Conservation (phyloP, 2,113 vertebrate species). For the Asarcornis scutulata region DNA sequence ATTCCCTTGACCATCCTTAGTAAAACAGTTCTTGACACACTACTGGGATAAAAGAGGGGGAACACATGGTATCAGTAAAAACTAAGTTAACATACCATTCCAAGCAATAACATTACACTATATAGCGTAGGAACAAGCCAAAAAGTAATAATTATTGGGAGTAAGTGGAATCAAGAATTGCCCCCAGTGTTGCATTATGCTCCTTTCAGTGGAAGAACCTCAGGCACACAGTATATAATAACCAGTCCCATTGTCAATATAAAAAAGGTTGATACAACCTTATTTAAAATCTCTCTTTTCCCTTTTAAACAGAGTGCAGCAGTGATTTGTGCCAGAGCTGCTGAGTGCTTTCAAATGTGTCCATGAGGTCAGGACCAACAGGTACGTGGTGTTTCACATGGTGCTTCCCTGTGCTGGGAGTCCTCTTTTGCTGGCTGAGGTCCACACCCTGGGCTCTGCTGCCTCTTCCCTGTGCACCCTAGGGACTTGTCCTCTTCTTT, state of each 20-base stretch:
- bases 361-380: rapidly evolving
- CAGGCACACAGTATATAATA: not conserved
- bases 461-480: not conserved
- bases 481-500: not conserved
- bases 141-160: slow-evolving; percentile 45
- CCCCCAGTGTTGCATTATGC: not conserved
- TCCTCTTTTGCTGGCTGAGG: not conserved
- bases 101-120: slow-evolving; percentile 58
- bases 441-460: not conserved
- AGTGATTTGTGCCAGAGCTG: not conserved
- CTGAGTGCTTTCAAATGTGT: not conserved
- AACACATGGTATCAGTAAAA: slow-evolving; percentile 70
- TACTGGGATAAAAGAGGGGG: slow-evolving; percentile 53
- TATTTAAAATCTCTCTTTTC: not conserved
- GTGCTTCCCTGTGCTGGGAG: rapidly evolving
- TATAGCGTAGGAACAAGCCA: slow-evolving; percentile 58
- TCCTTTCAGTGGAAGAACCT: not conserved
- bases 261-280: not conserved
- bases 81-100: slow-evolving; percentile 55
- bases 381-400: rapidly evolving
- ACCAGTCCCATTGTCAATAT: not conserved
- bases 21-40: slow-evolving; percentile 44
- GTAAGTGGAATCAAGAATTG: slow-evolving; percentile 19
- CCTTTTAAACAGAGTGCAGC: not conserved
- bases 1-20: slow-evolving; percentile 56